phyloP scores from a whole-genome alignment of 2,113 vertebrate species.

The Macroglossus sobrinus region DNA sequence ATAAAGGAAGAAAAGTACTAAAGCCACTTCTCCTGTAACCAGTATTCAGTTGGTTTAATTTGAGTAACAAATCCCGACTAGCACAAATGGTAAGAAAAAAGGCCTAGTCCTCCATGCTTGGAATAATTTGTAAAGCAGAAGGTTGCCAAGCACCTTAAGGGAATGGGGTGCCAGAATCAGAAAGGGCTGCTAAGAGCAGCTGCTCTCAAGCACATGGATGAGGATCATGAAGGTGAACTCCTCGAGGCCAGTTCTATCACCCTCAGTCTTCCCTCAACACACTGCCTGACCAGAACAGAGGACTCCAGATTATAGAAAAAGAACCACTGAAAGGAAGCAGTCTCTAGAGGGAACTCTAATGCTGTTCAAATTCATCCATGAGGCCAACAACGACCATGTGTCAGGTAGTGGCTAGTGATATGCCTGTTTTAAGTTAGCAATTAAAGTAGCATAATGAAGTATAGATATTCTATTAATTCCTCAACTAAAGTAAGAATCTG shows the following conservation, averaged over 20 bases:
- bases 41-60: neutral
- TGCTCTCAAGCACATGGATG: fast-evolving
- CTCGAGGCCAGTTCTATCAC: neutral
- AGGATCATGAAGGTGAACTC: neutral
- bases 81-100: neutral
- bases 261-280: too few relatives aligned
- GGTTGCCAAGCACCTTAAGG: neutral
- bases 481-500: neutral
- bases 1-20: neutral
- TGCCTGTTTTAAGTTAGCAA: neutral
- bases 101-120: neutral
- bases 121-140: neutral
- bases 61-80: neutral
- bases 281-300: neutral
- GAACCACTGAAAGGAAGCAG: neutral
- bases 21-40: neutral
- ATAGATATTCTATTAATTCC: neutral
- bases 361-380: neutral
- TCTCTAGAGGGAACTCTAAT: neutral
- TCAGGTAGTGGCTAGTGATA: neutral
- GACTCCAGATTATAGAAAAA: neutral
- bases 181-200: neutral
- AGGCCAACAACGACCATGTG: neutral
- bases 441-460: neutral
- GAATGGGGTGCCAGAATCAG: neutral